Conservation (phyloP, 2,113 vertebrate genomes). For the Pedionomus torquatus region DNA sequence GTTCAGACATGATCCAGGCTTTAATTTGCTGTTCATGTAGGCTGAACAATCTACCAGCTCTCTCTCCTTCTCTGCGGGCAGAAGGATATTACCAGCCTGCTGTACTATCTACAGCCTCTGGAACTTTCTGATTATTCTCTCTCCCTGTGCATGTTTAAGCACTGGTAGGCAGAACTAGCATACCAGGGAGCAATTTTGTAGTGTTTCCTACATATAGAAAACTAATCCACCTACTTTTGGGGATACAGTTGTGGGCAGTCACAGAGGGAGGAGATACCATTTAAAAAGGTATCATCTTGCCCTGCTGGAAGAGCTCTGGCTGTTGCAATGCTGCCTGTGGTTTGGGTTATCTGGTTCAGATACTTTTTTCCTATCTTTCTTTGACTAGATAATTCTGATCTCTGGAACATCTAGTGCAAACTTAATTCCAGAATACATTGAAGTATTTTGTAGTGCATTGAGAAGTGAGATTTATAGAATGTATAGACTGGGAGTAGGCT, state of each 20-base stretch:
- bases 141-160: neutral
- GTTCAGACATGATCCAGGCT: neutral
- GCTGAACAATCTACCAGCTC: neutral
- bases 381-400: neutral
- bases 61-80: neutral
- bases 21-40: neutral
- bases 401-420: neutral
- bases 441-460: neutral
- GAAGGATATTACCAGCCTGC: neutral
- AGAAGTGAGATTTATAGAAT: neutral
- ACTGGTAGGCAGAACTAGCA: neutral
- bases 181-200: neutral
- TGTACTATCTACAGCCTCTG: neutral
- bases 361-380: neutral
- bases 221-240: neutral
- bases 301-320: neutral
- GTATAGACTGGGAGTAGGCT: neutral
- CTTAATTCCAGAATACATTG: neutral
- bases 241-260: neutral
- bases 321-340: neutral
- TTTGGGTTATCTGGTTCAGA: neutral
- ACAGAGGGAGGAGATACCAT: neutral
- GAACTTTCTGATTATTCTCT: neutral
- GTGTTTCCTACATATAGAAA: neutral
- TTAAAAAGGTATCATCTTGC: neutral